A percentile compares a stretch with the other conserved stretches of the same genome.
phyloP scores from a whole-genome alignment of 2,888 invertebrate genomes.

The Folsomia candida region DNA sequence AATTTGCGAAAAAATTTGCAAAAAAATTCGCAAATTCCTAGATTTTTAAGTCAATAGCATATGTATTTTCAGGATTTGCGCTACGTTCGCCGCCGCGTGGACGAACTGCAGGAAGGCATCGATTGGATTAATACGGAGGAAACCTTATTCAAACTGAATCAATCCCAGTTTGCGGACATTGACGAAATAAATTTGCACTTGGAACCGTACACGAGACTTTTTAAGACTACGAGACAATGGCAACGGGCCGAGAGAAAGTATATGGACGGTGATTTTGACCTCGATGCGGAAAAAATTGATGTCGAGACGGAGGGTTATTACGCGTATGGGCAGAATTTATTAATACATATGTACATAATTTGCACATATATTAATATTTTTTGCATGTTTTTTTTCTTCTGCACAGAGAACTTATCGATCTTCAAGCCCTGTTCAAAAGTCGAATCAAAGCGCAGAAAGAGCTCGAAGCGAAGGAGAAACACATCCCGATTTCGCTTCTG shows the following conservation, averaged over 20 bases:
- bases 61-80: constrained; percentile 74
- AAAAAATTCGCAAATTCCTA: too few relatives aligned
- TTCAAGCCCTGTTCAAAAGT: constrained; percentile 48
- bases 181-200: constrained; percentile 66
- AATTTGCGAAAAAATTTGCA: too few relatives aligned
- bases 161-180: constrained; percentile 72
- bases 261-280: constrained; percentile 88
- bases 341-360: not conserved
- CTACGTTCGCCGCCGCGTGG: constrained; percentile 70
- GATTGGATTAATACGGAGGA: constrained; percentile 89
- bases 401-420: constrained; percentile 56
- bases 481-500: constrained; percentile 41
- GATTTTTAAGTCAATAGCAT: too few relatives aligned
- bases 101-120: constrained; percentile 72
- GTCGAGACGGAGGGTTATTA: constrained; percentile 73
- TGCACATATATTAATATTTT: not conserved
- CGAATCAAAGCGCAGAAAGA: constrained; percentile 49
- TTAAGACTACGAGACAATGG: constrained; percentile 67
- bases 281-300: constrained; percentile 68
- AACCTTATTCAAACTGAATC: constrained; percentile 75
- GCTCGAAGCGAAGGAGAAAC: constrained; percentile 46
- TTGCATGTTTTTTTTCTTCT: constrained; percentile 52
- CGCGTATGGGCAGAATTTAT: constrained; percentile 48
- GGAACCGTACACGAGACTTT: constrained; percentile 61
- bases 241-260: constrained; percentile 78